These are phyloP conservation scores for Euwallacea similis DNA, from an alignment of 1,140 invertebrate genomes.

Conservation along the genomic window DNA sequence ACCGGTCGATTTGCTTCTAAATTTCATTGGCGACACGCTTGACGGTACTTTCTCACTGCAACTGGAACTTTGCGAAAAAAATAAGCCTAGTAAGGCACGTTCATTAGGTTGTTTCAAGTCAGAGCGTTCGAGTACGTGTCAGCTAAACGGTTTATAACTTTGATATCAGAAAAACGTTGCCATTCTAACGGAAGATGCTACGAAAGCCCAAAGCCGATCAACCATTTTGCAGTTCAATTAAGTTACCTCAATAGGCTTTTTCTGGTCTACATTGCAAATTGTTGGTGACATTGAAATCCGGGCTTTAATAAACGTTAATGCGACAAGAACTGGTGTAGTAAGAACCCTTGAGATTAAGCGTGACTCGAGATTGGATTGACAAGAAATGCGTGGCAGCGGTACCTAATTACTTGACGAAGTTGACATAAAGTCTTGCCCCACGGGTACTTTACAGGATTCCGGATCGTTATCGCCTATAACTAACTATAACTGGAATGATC, in stretches of 20 bases:
- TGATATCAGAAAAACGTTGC: conserved; percentile 6
- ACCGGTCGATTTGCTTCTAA: conserved; percentile 14
- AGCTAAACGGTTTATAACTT: conserved; percentile 16
- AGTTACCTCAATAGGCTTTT: neutral
- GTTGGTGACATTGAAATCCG: conserved; percentile 5
- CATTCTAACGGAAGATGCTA: neutral
- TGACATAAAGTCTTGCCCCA: conserved; percentile 6
- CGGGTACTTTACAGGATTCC: neutral
- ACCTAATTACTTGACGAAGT: conserved; percentile 17
- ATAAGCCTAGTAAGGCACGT: conserved; percentile 10
- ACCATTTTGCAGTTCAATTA: too few relatives aligned
- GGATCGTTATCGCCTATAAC: too few relatives aligned
- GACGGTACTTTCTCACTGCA: conserved; percentile 12
- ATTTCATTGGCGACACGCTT: conserved; percentile 12
- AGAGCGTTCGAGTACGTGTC: conserved; percentile 17
- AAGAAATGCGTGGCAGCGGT: conserved; percentile 18
- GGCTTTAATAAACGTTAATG: conserved; percentile 15
- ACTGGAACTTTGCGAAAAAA: conserved; percentile 5
- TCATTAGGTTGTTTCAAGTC: conserved; percentile 15
- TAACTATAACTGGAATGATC: too few relatives aligned
- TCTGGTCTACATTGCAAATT: conserved; percentile 7
- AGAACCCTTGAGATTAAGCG: conserved; percentile 8
- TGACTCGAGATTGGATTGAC: conserved; percentile 18
- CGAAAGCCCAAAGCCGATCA: neutral
- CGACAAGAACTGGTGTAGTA: conserved; percentile 18